Evolutionary conservation across 1,140 invertebrate species (phyloP).

Genomic region (Onthophagus taurus): DNA sequence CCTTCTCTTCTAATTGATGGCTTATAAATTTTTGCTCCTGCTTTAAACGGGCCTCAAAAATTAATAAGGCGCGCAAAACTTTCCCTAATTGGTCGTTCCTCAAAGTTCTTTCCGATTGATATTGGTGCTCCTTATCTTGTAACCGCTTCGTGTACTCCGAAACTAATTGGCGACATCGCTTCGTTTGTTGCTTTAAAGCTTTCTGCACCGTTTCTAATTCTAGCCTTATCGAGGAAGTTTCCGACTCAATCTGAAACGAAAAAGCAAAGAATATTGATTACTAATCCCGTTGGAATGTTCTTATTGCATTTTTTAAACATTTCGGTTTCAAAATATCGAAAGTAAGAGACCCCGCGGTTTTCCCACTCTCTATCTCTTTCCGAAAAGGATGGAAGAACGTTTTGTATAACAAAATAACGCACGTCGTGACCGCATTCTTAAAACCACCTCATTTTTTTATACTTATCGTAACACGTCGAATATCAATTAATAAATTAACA

Average conservation of each 20-base stretch:
- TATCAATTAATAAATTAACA: no score
- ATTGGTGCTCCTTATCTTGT: slow-evolving; percentile 48
- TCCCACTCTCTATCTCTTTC: no score
- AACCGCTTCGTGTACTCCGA: slow-evolving; percentile 50
- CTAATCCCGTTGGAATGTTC: no score
- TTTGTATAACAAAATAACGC: no score
- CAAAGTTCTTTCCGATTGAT: slow-evolving; percentile 48
- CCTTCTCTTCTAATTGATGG: slow-evolving; percentile 56
- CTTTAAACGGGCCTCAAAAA: slow-evolving; percentile 60
- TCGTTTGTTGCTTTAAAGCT: slow-evolving; percentile 53
- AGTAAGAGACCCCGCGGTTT: no score
- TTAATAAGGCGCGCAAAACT: slow-evolving; percentile 55
- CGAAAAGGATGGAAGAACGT: no score
- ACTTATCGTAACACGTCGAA: no score
- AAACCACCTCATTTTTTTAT: no score
- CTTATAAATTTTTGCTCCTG: slow-evolving; percentile 64
- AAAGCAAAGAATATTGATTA: slow-evolving; percentile 21
- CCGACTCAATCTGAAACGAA: slow-evolving; percentile 50
- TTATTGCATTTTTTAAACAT: no score
- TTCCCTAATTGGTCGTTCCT: slow-evolving; percentile 57
- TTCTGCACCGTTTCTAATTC: slow-evolving; percentile 53
- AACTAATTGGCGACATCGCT: slow-evolving; percentile 45
- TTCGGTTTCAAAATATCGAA: no score
- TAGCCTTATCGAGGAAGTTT: slow-evolving; percentile 42
- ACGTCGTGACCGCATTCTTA: no score